phyloP scores from a whole-genome alignment of 30 jellyfish, hydroid and myxozoan genomes.

The Pseudorhiza aurosa region DNA sequence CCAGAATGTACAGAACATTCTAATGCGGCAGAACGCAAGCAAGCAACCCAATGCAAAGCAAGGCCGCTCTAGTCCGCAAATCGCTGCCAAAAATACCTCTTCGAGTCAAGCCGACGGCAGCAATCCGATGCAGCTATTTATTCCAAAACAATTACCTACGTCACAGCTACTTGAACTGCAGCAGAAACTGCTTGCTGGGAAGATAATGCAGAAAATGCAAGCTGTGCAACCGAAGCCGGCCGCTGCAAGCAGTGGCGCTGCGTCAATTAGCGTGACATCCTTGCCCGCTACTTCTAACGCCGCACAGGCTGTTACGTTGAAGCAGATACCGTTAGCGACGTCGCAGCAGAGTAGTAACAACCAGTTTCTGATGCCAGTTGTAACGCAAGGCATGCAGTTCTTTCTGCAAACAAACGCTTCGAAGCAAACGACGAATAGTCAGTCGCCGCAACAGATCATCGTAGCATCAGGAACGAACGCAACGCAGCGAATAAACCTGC shows the following conservation, averaged over 20 bases:
- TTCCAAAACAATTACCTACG: slow-evolving; percentile 49
- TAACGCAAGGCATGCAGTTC: slow-evolving; percentile 59
- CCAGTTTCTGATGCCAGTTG: slow-evolving; percentile 44
- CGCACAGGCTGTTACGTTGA: slow-evolving; percentile 30
- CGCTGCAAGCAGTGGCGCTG: slow-evolving; percentile 3
- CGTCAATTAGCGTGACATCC: background rate
- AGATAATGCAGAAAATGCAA: slow-evolving; percentile 64
- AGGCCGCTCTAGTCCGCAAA: slow-evolving; percentile 14
- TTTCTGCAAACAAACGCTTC: slow-evolving; percentile 42
- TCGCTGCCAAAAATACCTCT: background rate
- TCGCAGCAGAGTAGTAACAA: slow-evolving; percentile 7
- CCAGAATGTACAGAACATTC: slow-evolving; percentile 38
- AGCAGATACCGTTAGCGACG: slow-evolving; percentile 42
- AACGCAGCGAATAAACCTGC: slow-evolving; percentile 35
- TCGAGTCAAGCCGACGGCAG: background rate
- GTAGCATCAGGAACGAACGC: slow-evolving; percentile 26
- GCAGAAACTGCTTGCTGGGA: slow-evolving; percentile 70
- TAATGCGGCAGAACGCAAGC: slow-evolving; percentile 51
- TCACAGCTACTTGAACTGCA: slow-evolving; percentile 57
- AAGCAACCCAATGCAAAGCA: slow-evolving; percentile 27
- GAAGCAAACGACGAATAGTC: slow-evolving; percentile 2
- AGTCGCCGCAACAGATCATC: slow-evolving; percentile 11
- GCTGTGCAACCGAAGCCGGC: slow-evolving; percentile 54
- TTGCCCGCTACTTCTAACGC: slow-evolving; percentile 14
- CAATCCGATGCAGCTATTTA: slow-evolving; percentile 34